phyloP scores from a whole-genome alignment of 2,113 vertebrate species.

The Hystrix cristata region DNA sequence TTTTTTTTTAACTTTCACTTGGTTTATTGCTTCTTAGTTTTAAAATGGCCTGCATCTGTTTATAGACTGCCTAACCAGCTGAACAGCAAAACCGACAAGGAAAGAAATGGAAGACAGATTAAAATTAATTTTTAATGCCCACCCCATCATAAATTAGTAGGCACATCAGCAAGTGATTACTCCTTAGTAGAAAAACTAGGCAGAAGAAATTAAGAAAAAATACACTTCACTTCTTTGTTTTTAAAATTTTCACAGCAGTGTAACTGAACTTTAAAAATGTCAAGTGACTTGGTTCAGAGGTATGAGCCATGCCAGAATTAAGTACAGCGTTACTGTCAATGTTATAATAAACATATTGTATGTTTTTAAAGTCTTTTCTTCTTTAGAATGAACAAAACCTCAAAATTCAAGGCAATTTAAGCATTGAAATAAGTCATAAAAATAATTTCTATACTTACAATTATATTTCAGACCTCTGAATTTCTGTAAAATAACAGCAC shows the following conservation, averaged over 20 bases:
- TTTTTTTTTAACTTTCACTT: conserved; percentile 40
- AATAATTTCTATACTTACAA: neutral
- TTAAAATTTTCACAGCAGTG: neutral
- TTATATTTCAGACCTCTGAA: conserved; percentile 4
- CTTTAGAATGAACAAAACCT: neutral
- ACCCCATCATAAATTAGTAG: neutral
- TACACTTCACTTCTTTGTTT: neutral
- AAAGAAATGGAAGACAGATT: conserved; percentile 16
- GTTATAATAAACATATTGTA: neutral
- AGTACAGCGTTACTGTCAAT: neutral
- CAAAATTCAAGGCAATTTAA: conserved; percentile 5
- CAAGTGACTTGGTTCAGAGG: conserved; percentile 14
- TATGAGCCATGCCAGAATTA: neutral
- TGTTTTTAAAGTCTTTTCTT: neutral
- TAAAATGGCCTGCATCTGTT: neutral
- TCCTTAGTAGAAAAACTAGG: conserved; percentile 17
- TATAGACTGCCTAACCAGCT: neutral
- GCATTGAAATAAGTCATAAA: neutral
- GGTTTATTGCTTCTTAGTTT: neutral
- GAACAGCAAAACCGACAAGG: neutral
- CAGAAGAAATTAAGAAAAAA: neutral
- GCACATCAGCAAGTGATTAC: neutral
- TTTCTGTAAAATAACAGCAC: neutral
- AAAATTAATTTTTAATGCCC: conserved; percentile 40
- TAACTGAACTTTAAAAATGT: conserved; percentile 8